These are phyloP conservation scores for Streptopelia turtur DNA, from an alignment of 2,797 vertebrate species.

Conservation along the genomic window DNA sequence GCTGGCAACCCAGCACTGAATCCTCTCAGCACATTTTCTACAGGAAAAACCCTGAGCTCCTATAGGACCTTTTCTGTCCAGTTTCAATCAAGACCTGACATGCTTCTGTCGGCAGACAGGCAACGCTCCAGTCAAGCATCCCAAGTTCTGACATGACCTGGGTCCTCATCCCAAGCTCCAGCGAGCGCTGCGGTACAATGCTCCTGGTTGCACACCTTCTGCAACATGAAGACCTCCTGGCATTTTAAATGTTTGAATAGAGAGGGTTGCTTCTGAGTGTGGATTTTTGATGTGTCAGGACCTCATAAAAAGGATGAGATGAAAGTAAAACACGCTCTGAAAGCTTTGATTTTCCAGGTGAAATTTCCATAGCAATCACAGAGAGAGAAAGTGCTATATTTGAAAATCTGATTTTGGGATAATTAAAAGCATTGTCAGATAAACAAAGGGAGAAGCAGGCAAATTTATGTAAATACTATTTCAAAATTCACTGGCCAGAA, in stretches of 20 bases:
- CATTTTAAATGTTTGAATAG: not conserved
- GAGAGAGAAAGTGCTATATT: not conserved
- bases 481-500: not conserved
- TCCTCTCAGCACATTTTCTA: not conserved
- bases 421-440: constrained; percentile 4
- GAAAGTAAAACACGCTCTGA: not conserved
- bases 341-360: constrained; percentile 1
- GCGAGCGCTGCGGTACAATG: not conserved
- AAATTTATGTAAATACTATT: not conserved
- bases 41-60: not conserved
- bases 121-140: not conserved
- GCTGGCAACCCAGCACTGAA: not conserved
- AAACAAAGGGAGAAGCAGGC: not conserved
- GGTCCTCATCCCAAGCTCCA: not conserved
- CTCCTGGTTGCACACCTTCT: not conserved
- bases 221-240: not conserved
- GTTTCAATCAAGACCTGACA: not conserved
- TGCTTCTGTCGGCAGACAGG: not conserved
- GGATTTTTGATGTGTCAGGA: not conserved
- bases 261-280: not conserved
- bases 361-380: not conserved
- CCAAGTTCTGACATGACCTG: not conserved
- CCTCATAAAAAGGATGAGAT: constrained; percentile 18
- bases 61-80: not conserved
- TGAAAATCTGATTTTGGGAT: not conserved